Evolutionary conservation across 2,888 invertebrate species (phyloP).

Genomic region (Acanthoscelides obtectus): DNA sequence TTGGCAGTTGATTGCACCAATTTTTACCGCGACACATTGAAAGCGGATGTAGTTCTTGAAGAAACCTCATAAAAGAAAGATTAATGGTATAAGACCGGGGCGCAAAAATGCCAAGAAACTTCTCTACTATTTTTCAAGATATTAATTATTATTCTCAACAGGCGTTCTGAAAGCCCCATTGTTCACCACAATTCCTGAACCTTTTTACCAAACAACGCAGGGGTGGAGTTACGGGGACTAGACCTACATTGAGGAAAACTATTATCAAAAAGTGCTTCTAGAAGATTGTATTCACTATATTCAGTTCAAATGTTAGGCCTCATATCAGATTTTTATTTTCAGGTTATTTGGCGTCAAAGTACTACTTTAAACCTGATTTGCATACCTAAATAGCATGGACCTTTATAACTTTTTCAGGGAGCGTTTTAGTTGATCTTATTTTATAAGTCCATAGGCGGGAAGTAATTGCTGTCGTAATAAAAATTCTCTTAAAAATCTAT

Average conservation of each 20-base stretch:
- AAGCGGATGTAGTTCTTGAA: not conserved
- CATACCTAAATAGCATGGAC: no score
- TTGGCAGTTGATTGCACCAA: not conserved
- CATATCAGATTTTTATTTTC: no score
- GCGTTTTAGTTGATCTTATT: no score
- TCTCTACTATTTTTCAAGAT: not conserved
- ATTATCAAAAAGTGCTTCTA: no score
- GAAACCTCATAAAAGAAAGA: not conserved
- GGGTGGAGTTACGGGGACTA: not conserved
- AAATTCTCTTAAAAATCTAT: no score
- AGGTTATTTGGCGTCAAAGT: no score
- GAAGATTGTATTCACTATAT: no score
- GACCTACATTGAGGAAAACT: not conserved
- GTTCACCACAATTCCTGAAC: not conserved
- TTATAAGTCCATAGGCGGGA: no score
- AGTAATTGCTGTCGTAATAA: no score
- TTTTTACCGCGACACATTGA: not conserved
- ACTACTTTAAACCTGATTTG: no score
- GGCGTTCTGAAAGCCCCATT: not conserved
- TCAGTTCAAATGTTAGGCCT: no score
- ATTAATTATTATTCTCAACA: not conserved
- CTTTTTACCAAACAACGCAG: not conserved
- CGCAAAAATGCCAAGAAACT: not conserved
- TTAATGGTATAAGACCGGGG: not conserved
- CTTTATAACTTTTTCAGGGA: no score